Conservation (phyloP, 2,113 vertebrate species). For the Polyodon spathula region DNA sequence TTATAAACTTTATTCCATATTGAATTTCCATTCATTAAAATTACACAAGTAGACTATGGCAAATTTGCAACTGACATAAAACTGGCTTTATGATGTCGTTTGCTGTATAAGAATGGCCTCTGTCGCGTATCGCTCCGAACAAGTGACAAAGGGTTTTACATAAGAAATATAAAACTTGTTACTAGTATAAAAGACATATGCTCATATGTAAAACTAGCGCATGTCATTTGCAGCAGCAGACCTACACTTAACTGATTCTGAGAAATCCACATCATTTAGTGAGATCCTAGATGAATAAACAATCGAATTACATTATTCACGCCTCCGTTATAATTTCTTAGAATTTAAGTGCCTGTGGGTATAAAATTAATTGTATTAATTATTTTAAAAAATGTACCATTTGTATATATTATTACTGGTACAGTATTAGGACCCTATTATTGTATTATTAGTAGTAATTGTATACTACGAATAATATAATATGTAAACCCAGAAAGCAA, state of each 20-base stretch:
- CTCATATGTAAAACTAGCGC: no score
- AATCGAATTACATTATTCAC: slow-evolving; percentile 25
- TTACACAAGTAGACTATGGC: no score
- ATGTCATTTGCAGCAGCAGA: background rate
- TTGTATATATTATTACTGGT: no score
- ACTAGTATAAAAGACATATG: no score
- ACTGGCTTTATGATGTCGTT: slow-evolving; percentile 3
- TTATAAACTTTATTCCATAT: no score
- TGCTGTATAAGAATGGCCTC: slow-evolving; percentile 13
- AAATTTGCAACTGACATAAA: background rate
- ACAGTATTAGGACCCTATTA: background rate
- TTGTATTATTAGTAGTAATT: background rate
- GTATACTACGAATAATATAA: no score
- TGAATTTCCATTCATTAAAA: no score
- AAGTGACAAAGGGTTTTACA: background rate
- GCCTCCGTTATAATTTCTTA: slow-evolving; percentile 48
- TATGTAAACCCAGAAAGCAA: no score
- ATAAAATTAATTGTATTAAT: slow-evolving; percentile 24
- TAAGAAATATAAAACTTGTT: background rate
- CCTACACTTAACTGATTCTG: slow-evolving; percentile 39
- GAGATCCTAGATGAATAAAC: slow-evolving; percentile 22
- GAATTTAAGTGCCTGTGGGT: slow-evolving; percentile 33
- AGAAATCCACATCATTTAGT: slow-evolving; percentile 38
- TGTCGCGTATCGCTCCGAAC: slow-evolving; percentile 7
- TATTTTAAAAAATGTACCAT: no score